phyloP scores from a whole-genome alignment of 2,113 vertebrate species.

The Sceloporus tristichus region DNA sequence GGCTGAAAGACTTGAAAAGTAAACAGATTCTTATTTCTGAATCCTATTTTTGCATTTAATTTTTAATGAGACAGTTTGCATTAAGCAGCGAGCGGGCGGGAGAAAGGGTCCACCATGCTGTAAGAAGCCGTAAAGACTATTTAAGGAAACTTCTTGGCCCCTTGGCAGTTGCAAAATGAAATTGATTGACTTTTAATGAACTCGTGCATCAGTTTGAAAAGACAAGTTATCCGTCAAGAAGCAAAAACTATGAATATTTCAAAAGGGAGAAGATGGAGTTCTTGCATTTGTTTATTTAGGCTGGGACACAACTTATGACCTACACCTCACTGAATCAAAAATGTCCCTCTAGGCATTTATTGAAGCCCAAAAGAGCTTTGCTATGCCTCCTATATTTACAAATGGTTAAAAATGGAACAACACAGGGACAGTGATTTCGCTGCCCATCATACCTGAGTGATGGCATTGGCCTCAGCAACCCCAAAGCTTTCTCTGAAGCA shows the following conservation, averaged over 20 bases:
- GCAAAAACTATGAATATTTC: neutral
- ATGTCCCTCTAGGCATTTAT: neutral
- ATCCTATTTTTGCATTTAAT: slow-evolving; percentile 19
- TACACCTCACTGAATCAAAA: neutral
- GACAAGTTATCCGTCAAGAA: neutral
- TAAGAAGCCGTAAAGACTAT: slow-evolving; percentile 4
- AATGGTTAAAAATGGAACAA: neutral
- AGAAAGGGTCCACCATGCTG: neutral
- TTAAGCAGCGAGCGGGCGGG: neutral
- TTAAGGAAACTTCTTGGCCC: neutral
- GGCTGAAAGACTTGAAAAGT: slow-evolving; percentile 31
- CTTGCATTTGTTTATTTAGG: neutral
- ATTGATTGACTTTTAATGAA: slow-evolving; percentile 26
- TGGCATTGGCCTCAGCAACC: no score
- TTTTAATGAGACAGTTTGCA: slow-evolving; percentile 23
- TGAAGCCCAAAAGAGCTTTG: neutral
- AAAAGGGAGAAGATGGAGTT: neutral
- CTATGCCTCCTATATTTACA: neutral
- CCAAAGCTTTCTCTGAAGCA: neutral
- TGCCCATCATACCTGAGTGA: neutral
- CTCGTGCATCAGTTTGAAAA: neutral
- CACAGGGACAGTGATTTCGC: no score
- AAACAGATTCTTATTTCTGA: slow-evolving; percentile 27
- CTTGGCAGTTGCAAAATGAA: neutral
- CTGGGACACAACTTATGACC: neutral